phyloP scores from a whole-genome alignment of 2,888 invertebrate genomes.

The Pteria penguin region DNA sequence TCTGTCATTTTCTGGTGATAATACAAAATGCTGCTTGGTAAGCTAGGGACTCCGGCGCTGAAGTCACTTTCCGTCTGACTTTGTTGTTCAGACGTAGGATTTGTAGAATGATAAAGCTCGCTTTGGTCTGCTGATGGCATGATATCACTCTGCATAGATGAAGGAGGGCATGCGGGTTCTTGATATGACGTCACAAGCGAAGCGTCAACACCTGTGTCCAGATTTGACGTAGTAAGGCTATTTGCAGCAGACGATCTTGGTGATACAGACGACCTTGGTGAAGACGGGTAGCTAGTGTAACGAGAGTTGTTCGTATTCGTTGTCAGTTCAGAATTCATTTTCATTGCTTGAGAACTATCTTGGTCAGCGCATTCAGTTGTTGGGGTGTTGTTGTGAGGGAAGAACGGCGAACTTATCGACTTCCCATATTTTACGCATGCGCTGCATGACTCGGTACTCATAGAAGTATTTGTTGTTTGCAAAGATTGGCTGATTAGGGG shows the following conservation, averaged over 20 bases:
- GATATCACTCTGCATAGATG: constrained; percentile 40
- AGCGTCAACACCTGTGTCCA: constrained; percentile 29
- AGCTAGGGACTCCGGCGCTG: constrained; percentile 50
- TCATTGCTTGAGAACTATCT: constrained; percentile 7
- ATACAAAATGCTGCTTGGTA: constrained; percentile 65
- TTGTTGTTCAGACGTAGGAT: constrained; percentile 37
- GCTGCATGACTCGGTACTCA: constrained; percentile 25
- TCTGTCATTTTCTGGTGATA: constrained; percentile 53
- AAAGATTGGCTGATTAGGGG: constrained; percentile 22
- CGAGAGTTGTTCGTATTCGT: constrained; percentile 34
- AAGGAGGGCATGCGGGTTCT: constrained; percentile 37
- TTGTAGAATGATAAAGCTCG: constrained; percentile 36
- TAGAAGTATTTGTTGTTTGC: constrained; percentile 23
- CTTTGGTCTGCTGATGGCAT: constrained; percentile 39
- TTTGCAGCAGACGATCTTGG: constrained; percentile 1
- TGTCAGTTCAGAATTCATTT: constrained; percentile 1
- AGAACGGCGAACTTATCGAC: constrained; percentile 59
- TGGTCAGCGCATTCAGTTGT: constrained; percentile 47
- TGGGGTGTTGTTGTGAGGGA: constrained; percentile 68
- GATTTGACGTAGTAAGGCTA: constrained; percentile 30
- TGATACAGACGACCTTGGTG: constrained; percentile 43
- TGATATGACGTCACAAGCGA: constrained; percentile 32
- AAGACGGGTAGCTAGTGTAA: constrained; percentile 50
- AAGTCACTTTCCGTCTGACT: constrained; percentile 48
- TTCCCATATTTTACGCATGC: constrained; percentile 25